phyloP scores from a whole-genome alignment of 2,113 vertebrate genomes.

The Chitala chitala region DNA sequence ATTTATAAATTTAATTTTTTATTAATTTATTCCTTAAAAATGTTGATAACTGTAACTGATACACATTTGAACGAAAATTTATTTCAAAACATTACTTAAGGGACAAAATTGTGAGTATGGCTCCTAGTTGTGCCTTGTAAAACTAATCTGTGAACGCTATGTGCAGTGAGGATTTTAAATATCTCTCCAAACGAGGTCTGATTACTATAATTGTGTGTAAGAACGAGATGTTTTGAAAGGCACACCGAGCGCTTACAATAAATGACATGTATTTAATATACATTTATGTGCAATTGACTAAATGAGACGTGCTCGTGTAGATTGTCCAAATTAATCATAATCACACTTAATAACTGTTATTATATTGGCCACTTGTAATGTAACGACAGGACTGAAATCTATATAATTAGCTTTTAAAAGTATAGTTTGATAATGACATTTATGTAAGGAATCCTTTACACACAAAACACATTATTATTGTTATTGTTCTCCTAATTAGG shows the following conservation, averaged over 20 bases:
- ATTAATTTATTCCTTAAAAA: no score
- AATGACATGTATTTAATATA: conserved; percentile 41
- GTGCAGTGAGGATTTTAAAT: background rate
- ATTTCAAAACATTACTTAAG: no score
- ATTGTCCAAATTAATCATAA: conserved; percentile 54
- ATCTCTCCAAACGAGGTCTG: background rate
- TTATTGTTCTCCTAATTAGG: no score
- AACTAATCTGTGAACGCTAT: background rate
- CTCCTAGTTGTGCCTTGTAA: background rate
- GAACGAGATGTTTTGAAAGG: background rate
- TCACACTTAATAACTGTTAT: conserved; percentile 62
- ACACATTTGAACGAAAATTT: no score
- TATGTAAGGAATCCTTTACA: no score
- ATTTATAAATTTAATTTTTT: no score
- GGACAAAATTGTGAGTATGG: no score
- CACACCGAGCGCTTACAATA: background rate
- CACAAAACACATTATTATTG: no score
- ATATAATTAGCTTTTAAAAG: conserved; percentile 62
- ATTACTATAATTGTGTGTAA: background rate
- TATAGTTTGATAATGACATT: no score
- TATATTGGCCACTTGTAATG: conserved; percentile 50
- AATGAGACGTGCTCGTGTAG: conserved; percentile 64
- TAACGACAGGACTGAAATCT: conserved; percentile 66
- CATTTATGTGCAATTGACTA: conserved; percentile 57
- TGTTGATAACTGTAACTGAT: no score